Base-by-base conservation (phyloP, 2,888 invertebrate genomes). In the Limnephilus auricula region DNA sequence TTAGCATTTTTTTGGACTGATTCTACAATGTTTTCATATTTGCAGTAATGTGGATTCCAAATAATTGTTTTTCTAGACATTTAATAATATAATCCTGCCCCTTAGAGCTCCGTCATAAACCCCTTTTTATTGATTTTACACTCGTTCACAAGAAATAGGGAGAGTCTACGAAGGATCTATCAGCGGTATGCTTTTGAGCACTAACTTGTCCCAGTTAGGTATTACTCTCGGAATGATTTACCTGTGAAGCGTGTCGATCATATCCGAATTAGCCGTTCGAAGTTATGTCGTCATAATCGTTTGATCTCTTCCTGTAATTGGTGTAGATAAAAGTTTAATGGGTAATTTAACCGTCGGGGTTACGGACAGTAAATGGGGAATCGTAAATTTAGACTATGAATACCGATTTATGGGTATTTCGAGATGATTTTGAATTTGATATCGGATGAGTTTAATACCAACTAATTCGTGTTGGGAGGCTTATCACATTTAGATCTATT, bases 241-340 rank as follows among this genome's bases (percentile, higher is more conserved):
- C 82, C 82, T 82, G 32, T 34, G 82, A 82, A 34, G 25, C 82
- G 34, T 82, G 82, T 82, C 82, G 82, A 82, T 82, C 82, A 82
- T 82, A 82, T 82, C 82, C 32, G 34, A 25, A 82, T 34, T 34
- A 82, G 25, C 82, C 82, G 34, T 34, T 34, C 25, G 82, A 34
- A 32, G 34, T 34, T 18, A 34, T 32, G 34, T 25, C 34, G 82
- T 82, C 82, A 34, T 82, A 82, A 82, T 82, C 82, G 82, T 32
- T 82, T 82, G 82, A 82, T 82, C 34, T 82, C 82, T 32, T 82
- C 34, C 82, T 82, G 82, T 82, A 82, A 82, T 82, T 82, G 82
- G 34, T 6, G 82, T 34, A 34, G 82, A 82, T 82, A 82, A 82
- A 82, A 32, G 82, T 82, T 82, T 82, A 82, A 82, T 82, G 32